A percentile compares a stretch with the other conserved stretches of the same genome.
phyloP scores from a whole-genome alignment of 1,140 invertebrate genomes.

The Atopsyche davidsoni region DNA sequence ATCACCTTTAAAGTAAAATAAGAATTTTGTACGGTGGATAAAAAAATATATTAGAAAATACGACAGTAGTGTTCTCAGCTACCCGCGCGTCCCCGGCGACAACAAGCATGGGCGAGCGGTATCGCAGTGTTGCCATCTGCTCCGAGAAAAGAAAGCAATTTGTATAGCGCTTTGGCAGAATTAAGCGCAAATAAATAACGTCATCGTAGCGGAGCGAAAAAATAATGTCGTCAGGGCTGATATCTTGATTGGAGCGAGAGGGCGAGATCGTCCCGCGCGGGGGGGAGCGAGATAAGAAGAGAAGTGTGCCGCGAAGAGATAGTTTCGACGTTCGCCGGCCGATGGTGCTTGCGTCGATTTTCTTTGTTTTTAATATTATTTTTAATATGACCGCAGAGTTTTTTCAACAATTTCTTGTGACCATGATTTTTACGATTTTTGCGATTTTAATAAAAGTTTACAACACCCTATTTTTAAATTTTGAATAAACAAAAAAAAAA shows the following conservation, averaged over 20 bases:
- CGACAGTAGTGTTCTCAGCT: not conserved
- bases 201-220: constrained; percentile 24
- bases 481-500: too few species aligned
- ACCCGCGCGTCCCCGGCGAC: not conserved
- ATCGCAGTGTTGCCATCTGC: not conserved
- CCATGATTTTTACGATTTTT: too few species aligned
- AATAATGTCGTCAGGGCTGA: constrained; percentile 28
- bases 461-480: too few species aligned
- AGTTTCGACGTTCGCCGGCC: too few species aligned
- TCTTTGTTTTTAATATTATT: too few species aligned
- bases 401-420: too few species aligned
- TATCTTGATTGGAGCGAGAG: constrained; percentile 26
- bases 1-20: too few species aligned
- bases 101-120: not conserved
- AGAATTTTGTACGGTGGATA: too few species aligned
- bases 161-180: constrained; percentile 28
- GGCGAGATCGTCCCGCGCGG: constrained; percentile 11
- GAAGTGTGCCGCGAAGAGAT: not conserved
- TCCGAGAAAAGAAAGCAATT: constrained; percentile 28
- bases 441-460: too few species aligned
- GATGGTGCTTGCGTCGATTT: too few species aligned
- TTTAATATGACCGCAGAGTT: too few species aligned
- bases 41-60: too few species aligned
- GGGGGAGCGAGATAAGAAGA: not conserved
- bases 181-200: constrained; percentile 31